These are phyloP conservation scores for Dufourea novaeangliae DNA, from an alignment of 1,140 invertebrate species.

Conservation along the genomic window DNA sequence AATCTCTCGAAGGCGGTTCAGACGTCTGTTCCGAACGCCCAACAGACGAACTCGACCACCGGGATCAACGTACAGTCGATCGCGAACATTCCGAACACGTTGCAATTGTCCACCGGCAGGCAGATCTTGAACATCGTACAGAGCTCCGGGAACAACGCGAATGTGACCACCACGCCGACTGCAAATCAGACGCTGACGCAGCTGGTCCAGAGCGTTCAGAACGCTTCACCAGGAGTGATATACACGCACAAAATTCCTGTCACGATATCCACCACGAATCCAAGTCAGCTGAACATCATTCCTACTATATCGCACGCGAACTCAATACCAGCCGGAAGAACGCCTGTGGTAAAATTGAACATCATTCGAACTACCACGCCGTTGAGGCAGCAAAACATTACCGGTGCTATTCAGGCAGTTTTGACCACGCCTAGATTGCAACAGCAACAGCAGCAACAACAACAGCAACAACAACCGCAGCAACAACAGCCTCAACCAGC, in stretches of 20 bases:
- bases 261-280: constrained; percentile 76
- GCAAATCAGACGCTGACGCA: constrained; percentile 76
- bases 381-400: constrained; percentile 67
- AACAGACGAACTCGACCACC: constrained; percentile 46
- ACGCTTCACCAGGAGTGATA: constrained; percentile 76
- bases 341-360: constrained; percentile 77
- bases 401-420: constrained; percentile 73
- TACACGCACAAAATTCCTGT: constrained; percentile 80
- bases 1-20: constrained; percentile 79
- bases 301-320: constrained; percentile 76
- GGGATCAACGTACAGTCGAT: constrained; percentile 74
- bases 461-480: constrained; percentile 45
- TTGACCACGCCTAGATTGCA: constrained; percentile 71
- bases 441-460: constrained; percentile 63
- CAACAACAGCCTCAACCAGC: constrained; percentile 50
- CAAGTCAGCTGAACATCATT: constrained; percentile 77
- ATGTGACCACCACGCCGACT: constrained; percentile 41
- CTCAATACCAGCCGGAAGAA: constrained; percentile 69
- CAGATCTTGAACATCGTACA: constrained; percentile 77
- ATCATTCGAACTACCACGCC: constrained; percentile 69
- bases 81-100: constrained; percentile 73
- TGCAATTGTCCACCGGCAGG: constrained; percentile 70
- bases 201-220: constrained; percentile 74
- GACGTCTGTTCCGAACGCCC: constrained; percentile 73
- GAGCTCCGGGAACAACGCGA: constrained; percentile 65